Percentiles rank a stretch among this genome's conserved stretches.
phyloP scores from a whole-genome alignment of 2,113 vertebrate genomes.

The Thinocorus orbignyianus region DNA sequence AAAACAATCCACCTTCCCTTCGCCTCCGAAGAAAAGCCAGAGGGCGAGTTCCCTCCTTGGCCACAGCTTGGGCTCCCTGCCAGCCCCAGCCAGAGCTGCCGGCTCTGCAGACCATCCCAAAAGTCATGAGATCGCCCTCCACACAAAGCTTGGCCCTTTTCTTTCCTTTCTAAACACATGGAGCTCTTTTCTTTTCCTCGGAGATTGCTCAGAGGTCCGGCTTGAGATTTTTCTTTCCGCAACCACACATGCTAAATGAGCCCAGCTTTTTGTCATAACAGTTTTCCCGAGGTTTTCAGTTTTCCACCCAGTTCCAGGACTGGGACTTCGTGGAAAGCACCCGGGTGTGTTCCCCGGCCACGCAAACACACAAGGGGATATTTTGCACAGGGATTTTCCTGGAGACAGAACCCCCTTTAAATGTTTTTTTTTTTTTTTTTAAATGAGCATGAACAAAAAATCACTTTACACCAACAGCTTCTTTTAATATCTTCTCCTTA shows the following conservation, averaged over 20 bases:
- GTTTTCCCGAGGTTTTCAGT: not conserved
- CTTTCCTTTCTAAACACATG: not conserved
- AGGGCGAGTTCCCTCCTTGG: rapidly evolving
- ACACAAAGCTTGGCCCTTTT: rapidly evolving
- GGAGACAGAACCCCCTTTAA: not conserved
- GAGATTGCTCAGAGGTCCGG: not conserved
- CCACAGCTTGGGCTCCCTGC: not conserved
- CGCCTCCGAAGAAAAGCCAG: not conserved
- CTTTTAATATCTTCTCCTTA: not conserved
- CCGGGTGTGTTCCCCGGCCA: not conserved
- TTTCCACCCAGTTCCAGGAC: not conserved
- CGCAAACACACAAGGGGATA: not conserved
- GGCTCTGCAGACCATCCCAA: not conserved
- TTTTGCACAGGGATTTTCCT: not conserved
- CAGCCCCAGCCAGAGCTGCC: not conserved
- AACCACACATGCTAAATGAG: not conserved
- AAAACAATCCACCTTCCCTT: conserved; percentile 42
- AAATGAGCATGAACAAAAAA: not conserved
- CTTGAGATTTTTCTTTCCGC: not conserved
- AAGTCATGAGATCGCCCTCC: not conserved
- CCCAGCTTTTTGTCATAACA: not conserved
- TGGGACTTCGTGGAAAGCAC: not conserved
- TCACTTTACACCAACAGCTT: not conserved
- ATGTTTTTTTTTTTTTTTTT: too few relatives aligned
- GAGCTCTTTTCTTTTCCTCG: not conserved